Evolutionary conservation across 1,140 invertebrate species (phyloP), one percentile per base, ranked within the genome.

Genomic region (Ips typographus): DNA sequence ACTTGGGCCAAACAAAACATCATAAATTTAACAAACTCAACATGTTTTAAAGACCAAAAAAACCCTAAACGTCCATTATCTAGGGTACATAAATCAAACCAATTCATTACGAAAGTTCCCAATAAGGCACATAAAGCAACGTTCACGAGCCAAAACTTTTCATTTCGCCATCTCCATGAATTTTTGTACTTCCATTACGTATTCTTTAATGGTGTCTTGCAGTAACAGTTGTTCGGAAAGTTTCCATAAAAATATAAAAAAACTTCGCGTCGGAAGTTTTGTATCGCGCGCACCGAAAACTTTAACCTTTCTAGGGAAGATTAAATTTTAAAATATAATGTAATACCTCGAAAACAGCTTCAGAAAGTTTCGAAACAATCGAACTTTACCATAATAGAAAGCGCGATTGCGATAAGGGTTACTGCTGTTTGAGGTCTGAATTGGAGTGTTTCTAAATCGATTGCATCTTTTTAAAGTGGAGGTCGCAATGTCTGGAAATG

Each of bases 311-410:
- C 6, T n/a, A 41, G 38, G 38, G 3, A 59, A 59, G 57, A 59
- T 59, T 59, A 59, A 59, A 41, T 59, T 59, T 59, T 59, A 42
- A 59, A 59, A 59, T 59, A 59, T 59, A 59, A 59, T 59, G 57
- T 59, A 59, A 59, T 59, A 36, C 57, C 39, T 59, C 40, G 57
- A 41, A 56, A 56, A 59, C 57, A 41, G 57, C 57, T 41, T 59
- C 42, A n/a, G 40, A 59, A 59, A 59, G 57, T 59, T 59, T 59
- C 57, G 40, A 59, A 59, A 42, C 57, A 59, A 59, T 59, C n/a
- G 57, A 59, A 59, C 57, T 59, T 59, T 59, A 41, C 57, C 57
- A 59, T 59, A 59, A 59, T 59, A 59, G 57, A 59, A 59, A n/a
- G 22, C 38, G 2, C 57, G 57, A 59, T 59, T 40, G 57, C 39